A percentile compares a stretch with the other conserved stretches of the same genome.
phyloP scores from a whole-genome alignment of 2,797 vertebrate genomes.

The Limosa lapponica region DNA sequence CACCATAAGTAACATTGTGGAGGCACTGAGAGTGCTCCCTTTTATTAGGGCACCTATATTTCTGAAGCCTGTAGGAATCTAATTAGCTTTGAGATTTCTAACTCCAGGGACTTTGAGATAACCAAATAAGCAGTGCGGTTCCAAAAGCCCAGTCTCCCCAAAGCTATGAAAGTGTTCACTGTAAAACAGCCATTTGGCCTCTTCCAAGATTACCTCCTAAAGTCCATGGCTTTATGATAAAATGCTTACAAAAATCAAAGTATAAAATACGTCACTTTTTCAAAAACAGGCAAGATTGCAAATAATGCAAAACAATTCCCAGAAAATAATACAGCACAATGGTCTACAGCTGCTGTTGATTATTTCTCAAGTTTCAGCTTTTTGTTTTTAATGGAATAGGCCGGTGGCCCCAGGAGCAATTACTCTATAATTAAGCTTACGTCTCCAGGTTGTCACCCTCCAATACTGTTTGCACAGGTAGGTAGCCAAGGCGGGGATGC shows the following conservation, averaged over 20 bases:
- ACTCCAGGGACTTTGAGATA: neutral
- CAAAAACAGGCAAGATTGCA: neutral
- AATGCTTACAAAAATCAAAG: neutral
- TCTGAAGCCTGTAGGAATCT: neutral
- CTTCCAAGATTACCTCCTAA: neutral
- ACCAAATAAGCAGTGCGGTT: neutral
- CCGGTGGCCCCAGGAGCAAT: neutral
- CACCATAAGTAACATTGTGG: neutral
- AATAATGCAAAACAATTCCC: neutral
- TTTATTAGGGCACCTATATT: neutral
- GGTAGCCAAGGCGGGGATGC: conserved; percentile 93
- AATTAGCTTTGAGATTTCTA: neutral
- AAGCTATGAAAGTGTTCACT: neutral
- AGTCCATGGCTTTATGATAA: neutral
- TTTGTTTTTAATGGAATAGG: neutral
- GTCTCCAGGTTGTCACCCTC: conserved; percentile 98
- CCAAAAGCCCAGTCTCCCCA: neutral
- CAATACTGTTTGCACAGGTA: conserved; percentile 95
- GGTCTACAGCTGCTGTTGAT: neutral
- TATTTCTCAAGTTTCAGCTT: neutral
- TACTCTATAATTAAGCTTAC: conserved; percentile 81
- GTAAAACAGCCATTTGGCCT: neutral
- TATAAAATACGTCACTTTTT: neutral
- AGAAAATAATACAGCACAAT: neutral
- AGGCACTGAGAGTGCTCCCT: neutral